These are phyloP conservation scores for Galaxias olidus DNA, from an alignment of 2,797 vertebrate genomes.

Conservation along the genomic window DNA sequence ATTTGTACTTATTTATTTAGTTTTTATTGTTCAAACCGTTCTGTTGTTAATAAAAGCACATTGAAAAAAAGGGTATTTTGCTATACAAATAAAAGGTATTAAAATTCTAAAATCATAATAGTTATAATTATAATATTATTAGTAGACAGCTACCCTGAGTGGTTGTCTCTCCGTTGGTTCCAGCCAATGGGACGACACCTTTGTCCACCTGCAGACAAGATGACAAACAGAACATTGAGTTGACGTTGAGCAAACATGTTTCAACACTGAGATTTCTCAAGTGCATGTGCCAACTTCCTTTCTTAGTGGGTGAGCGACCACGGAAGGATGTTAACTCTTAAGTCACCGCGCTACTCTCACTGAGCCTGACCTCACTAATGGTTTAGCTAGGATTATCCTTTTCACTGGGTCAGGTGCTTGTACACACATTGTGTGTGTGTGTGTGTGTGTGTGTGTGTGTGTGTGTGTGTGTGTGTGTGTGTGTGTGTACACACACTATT, in stretches of 20 bases:
- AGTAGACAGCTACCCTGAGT: conserved; percentile 83
- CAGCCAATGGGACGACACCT: conserved; percentile 93
- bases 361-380: not conserved
- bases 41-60: too few species aligned
- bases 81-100: too few species aligned
- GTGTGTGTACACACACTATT: conserved; percentile 23
- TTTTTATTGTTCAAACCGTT: too few species aligned
- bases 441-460: conserved; percentile 36
- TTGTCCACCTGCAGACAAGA: conserved; percentile 86
- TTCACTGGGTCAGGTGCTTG: conserved; percentile 5
- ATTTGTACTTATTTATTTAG: too few species aligned
- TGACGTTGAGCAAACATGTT: too few species aligned
- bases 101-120: too few species aligned
- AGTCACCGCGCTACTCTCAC: not conserved
- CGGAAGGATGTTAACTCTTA: too few species aligned
- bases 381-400: conserved; percentile 9
- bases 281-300: too few species aligned
- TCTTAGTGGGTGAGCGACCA: too few species aligned
- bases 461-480: conserved; percentile 12
- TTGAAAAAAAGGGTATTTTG: not conserved
- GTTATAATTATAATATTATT: too few species aligned
- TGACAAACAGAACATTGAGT: not conserved
- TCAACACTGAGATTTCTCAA: too few species aligned
- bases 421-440: too few species aligned
- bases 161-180: conserved; percentile 95